Evolutionary conservation across 2,113 vertebrate genomes (phyloP).

Genomic region (Antennarius striatus): DNA sequence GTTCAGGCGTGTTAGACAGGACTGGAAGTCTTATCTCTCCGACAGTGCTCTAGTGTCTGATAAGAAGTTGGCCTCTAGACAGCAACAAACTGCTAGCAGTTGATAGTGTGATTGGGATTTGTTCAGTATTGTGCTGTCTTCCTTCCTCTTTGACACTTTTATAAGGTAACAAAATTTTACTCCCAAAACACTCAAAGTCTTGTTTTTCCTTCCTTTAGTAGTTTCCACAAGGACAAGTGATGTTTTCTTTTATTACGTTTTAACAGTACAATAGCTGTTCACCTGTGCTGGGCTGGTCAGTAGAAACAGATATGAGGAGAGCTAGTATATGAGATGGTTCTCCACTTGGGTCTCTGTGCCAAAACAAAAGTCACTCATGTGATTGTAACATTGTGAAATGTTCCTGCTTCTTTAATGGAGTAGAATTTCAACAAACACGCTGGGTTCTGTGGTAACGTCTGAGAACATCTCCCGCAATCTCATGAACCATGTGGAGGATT

Average conservation of each 20-base stretch:
- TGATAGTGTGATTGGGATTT: constrained; percentile 7
- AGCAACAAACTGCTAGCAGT: constrained; percentile 19
- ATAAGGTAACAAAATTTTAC: not conserved
- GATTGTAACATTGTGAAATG: constrained; percentile 6
- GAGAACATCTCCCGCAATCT: not conserved
- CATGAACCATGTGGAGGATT: constrained; percentile 1
- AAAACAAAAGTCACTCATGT: not conserved
- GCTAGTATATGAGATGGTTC: not conserved
- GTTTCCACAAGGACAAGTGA: constrained; percentile 5
- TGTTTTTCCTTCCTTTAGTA: not conserved
- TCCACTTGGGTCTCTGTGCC: not conserved
- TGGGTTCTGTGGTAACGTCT: not conserved
- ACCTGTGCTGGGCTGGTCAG: not conserved
- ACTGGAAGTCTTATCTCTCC: constrained; percentile 23
- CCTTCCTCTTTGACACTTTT: not conserved
- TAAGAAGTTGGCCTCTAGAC: constrained; percentile 22
- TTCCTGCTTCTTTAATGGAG: not conserved
- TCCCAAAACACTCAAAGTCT: not conserved
- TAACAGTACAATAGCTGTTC: not conserved
- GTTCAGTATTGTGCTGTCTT: not conserved
- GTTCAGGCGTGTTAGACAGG: constrained; percentile 17
- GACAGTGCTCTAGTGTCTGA: constrained; percentile 8
- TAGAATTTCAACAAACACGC: not conserved
- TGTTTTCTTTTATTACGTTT: not conserved
- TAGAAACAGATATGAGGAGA: not conserved